Evolutionary conservation across 2,888 invertebrate genomes (phyloP), one percentile per base, ranked within the genome.

Genomic region (Lasioglossum morio): DNA sequence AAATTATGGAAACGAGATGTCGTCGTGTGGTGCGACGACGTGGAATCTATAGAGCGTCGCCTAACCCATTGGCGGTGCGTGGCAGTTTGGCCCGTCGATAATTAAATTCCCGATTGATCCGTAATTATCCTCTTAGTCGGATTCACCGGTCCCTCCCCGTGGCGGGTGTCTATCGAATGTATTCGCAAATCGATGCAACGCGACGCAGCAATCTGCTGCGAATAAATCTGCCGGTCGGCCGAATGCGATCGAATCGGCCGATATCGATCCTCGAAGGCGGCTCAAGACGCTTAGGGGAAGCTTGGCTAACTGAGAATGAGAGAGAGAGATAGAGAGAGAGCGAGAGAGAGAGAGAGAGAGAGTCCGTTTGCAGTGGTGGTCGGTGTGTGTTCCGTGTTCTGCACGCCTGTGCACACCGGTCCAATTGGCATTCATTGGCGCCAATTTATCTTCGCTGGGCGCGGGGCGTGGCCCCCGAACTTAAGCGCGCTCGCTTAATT

Each of bases 371-470:
- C 79, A 43, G 34, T 76, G 79, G 72, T 70, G 73, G 57, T 78
- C 66, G 27, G 37, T 34, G 53, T 53, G 53, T 40, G 19, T 7
- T 57, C 77, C 77, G 81, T 81, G 83, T 82, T 78, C 57, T 57
- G 23, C 79, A 70, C 77, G 86, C 46, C 77, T 88, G 77, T 88
- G 78, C 72, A 16, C 85, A 70, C 75, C 77, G 77, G 82, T 81
- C 84, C 91, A 92, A 92, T 92, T 92, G 92, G 87, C 90, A 92
- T 93, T 92, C 90, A 92, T 91, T 90, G 92, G 84, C 87, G 86
- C 81, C 91, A 89, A 92, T 92, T 92, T 89, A 92, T 92, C 89
- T 91, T 82, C 81, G 80, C 85, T 69, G 23, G 85, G 85, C 76
- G 86, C 86, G 86, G 86, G 87, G 88, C 87, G 87, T 87, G 88